Evolutionary conservation across 2,113 vertebrate genomes (phyloP), one percentile per base, ranked within the genome.

Genomic region (Clarias batrachus): DNA sequence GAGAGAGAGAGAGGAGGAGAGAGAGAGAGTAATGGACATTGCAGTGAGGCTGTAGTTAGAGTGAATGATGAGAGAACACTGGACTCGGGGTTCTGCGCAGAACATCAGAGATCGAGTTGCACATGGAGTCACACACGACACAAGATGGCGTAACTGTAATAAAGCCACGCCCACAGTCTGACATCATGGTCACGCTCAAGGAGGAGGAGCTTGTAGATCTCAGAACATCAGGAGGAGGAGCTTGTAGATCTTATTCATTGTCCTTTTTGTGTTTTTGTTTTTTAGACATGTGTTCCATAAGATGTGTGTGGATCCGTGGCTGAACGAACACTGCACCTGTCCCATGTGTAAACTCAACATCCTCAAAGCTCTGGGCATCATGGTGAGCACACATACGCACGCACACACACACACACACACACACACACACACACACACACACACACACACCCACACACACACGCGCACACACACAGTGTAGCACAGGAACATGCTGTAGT

Each of bases 321-420:
- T 99, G 78, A 98, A 97, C 83, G 98, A 99, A 85, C 98, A 99
- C 88, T 98, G 97, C 91, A 99, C 98, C 2, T 99, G 98, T 90
- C 98, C 98, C 19, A 99, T 99, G 97, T 99, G 98, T 93, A 99
- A 99, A 92, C 95, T 99, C 88, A 99, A 99, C 92, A 99, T 99
- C 93, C 95, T 99, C 88, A 99, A 99, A 93, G 98, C 97, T 60
- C 94, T 99, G 13, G 98, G 98, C 91, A 97, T 99, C 91, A 96
- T 96, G 96, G 97, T 99, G 94, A 95, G 95, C 92, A 0, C 13
- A 16, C 57, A 41, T 62, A 56, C 77, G 17, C 27, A 8, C 37
- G 73, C 60, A 48, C 70, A n/a, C 19, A 23, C 52, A 23, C 60
- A 57, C 73, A 48, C 63, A 27, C n/a, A 68, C 73, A 30, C 84